Evolutionary conservation across 2,113 vertebrate species (phyloP), one percentile per base, ranked within the genome.

Genomic region (Proteles cristata): DNA sequence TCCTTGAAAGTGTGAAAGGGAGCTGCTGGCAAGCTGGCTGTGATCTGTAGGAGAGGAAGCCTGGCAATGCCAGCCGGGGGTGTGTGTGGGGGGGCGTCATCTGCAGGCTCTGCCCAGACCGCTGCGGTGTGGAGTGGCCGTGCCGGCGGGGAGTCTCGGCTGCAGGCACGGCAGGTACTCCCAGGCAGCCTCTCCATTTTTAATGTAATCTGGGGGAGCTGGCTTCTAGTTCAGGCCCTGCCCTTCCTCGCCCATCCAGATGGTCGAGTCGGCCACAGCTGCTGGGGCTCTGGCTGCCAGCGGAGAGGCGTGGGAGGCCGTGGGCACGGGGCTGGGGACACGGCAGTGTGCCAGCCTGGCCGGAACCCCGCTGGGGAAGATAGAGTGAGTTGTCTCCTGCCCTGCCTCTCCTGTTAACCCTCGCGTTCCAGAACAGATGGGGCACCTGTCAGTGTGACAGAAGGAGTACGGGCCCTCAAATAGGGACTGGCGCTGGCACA

Each of bases 141-240:
- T 94, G 33, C 98, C 97, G 68, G 97, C 95, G 90, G 98, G 98
- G 98, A 96, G 95, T 95, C 98, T 98, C 97, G 98, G 98, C 97
- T 45, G 0, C 53, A 45, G 96, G 98, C 98, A 93, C 0, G 0
- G 90, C 83, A 97, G 84, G 35, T 53, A 7, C 88, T 96, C 84
- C 53, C 90, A 55, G 94, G 16, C 73, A 55, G 93, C 39, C 19
- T 79, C 66, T 96, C 83, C 35, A 94, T 4, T 93, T 96, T 94
- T 96, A 86, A 86, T 97, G 53, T 90, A 0, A 76, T 82, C 66
- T 33, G 8, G 63, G 7, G 80, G 74, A 96, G 80, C 88, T 73
- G 74, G 87, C 90, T 95, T 93, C 63, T 69, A 92, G 73, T 25
- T 83, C 12, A 90, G 94, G 97, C 94, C 90, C 90, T 23, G 95